Evolutionary conservation across 2,113 vertebrate genomes (phyloP), one percentile per base, ranked within the genome.

Genomic region (Alaudala cheleensis): DNA sequence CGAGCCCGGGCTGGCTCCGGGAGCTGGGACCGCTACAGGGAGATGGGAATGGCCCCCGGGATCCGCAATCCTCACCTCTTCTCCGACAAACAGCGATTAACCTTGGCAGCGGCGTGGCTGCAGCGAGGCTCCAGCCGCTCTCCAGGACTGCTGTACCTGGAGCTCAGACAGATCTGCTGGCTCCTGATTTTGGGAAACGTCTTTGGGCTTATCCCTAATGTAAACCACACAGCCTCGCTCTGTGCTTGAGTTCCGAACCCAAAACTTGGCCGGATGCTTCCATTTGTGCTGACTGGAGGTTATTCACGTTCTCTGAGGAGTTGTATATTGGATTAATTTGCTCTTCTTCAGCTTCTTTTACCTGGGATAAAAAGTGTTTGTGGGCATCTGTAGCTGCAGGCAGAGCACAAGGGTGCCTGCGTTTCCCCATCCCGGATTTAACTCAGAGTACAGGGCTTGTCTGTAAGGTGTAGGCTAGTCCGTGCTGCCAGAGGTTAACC

Each of bases 11-110:
- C 15, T 5, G 54, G 56, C 34, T 19, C 49, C 15, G 19, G 28
- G 44, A 69, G 73, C 56, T 3, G 26, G 29, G 42, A 29, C 95
- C 97, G 2, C 96, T 93, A 97, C 94, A 86, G 96, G 96, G 95
- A 95, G 95, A 95, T 88, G 91, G 74, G 24, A 74, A 70, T 40
- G 85, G 7, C 51, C 72, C 39, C 10, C n/a, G 6, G 0, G 9
- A 4, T 14, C 50, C 16, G 25, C 2, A 23, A 56, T 70, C 50
- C 33, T 25, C 33, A 0, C 6, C 16, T 47, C 90, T 21, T 61
- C 66, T 34, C 28, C 8, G 16, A 37, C 42, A 10, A 82, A 44
- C 4, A 44, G 4, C 74, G 25, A 51, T 34, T 12, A 40, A n/a
- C 42, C 29, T 73, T n/a, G 4, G 34, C 66, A 67, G 66, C 76